phyloP scores from a whole-genome alignment of 2,888 invertebrate genomes.

The Hypomecis atomaria region DNA sequence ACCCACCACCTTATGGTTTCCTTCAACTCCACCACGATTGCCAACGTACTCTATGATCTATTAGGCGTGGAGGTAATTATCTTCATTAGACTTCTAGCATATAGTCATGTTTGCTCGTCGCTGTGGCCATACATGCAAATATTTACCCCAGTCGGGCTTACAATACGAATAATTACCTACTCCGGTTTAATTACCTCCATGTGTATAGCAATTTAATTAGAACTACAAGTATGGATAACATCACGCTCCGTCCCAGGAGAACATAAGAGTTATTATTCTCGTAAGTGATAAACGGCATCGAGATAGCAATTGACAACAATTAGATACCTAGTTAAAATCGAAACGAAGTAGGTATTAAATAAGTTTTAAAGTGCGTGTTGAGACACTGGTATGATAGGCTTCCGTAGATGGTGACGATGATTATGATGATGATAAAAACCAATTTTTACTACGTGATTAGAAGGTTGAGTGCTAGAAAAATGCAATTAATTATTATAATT shows the following conservation, averaged over 20 bases:
- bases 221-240: constrained; percentile 14
- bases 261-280: constrained; percentile 3
- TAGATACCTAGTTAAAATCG: no score
- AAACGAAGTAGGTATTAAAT: no score
- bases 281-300: not conserved
- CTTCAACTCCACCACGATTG: no score
- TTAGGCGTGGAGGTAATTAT: not conserved
- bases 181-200: constrained; percentile 25
- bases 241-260: constrained; percentile 12
- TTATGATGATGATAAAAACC: no score
- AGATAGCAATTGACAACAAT: not conserved
- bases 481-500: no score
- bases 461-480: no score
- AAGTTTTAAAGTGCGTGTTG: no score
- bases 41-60: not conserved
- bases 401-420: no score
- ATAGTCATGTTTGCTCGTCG: constrained; percentile 7
- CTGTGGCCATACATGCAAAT: constrained; percentile 21
- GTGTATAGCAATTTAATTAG: constrained; percentile 26
- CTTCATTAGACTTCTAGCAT: constrained; percentile 6
- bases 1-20: no score
- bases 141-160: constrained; percentile 25
- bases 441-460: no score
- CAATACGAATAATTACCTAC: constrained; percentile 21
- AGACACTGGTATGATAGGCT: no score